Base-by-base conservation (phyloP, 2,888 invertebrate genomes). In the Drosophila neonasuta region DNA sequence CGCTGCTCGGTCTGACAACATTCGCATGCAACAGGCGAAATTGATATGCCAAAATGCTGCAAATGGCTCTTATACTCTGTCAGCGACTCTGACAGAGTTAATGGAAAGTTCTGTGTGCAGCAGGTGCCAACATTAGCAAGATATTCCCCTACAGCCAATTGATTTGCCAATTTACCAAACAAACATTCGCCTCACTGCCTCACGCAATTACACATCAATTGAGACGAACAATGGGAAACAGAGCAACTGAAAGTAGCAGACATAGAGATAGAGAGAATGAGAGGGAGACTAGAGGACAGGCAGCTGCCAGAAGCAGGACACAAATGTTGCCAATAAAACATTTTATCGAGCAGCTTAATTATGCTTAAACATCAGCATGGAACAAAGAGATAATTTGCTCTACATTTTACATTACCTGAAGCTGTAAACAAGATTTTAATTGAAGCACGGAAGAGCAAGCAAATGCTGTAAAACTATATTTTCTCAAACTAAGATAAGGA, bases 101-200 rank as follows among this genome's bases (percentile, higher is more conserved):
- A 56, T 41, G 50, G 15, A 46, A 58, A 49, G 34, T 30, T 24
- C 32, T 30, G 30, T 34, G 34, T 15, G 17, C 41, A 55, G 13
- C 59, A 77, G 59, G 44, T 71, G 58, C 52, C 42, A 20, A 42
- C 56, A 68, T 74, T 61, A 71, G 65, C 49, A 41, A 51, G 61
- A 48, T 59, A 59, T 58, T 67, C 41, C 49, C 56, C 49, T 57
- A 42, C 52, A 64, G 68, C 55, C 80, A 87, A 82, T 87, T 87
- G 86, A 87, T 77, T 87, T 83, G 70, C 58, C 82, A 83, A 87
- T 82, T 83, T 77, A 60, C 52, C 75, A 60, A 73, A 73, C 65
- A 77, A 82, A 74, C 46, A 59, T 71, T 64, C 58, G 71, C 68
- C 54, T 80, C 74, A 77, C 13, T 83, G 74, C 55, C 30, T 71